Evolutionary conservation across 2,888 invertebrate genomes (phyloP).

Genomic region (Orchestes rusci): DNA sequence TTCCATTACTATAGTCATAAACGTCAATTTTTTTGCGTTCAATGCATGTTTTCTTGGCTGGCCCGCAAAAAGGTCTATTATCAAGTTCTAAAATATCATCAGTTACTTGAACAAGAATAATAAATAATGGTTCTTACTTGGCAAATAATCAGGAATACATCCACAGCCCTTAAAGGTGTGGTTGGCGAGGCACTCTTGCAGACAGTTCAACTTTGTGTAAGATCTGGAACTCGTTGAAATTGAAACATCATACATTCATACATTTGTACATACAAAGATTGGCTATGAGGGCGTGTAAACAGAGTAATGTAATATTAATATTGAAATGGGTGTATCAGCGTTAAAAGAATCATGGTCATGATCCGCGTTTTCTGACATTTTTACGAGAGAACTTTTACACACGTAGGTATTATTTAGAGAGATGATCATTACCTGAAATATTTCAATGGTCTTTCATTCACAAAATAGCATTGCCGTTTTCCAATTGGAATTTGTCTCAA

Average conservation of each 20-base stretch:
- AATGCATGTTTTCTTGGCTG: constrained; percentile 60
- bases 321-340: no score
- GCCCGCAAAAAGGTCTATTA: constrained; percentile 62
- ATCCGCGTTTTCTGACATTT: no score
- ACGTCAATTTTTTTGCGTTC: constrained; percentile 40
- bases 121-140: constrained; percentile 51
- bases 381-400: no score
- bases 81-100: constrained; percentile 55
- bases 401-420: no score
- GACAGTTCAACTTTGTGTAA: constrained; percentile 72
- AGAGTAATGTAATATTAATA: no score
- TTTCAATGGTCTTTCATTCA: constrained; percentile 59
- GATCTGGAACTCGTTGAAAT: no score
- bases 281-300: no score
- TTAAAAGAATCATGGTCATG: no score
- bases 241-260: no score
- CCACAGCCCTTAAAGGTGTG: constrained; percentile 56
- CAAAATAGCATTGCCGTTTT: constrained; percentile 66
- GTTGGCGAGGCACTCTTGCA: constrained; percentile 71
- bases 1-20: constrained; percentile 24
- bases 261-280: no score
- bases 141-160: constrained; percentile 65
- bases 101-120: no score
- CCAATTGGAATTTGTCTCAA: constrained; percentile 53
- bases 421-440: constrained; percentile 57